Base-by-base conservation (phyloP, 2,797 vertebrate species). In the Ceryle rudis region DNA sequence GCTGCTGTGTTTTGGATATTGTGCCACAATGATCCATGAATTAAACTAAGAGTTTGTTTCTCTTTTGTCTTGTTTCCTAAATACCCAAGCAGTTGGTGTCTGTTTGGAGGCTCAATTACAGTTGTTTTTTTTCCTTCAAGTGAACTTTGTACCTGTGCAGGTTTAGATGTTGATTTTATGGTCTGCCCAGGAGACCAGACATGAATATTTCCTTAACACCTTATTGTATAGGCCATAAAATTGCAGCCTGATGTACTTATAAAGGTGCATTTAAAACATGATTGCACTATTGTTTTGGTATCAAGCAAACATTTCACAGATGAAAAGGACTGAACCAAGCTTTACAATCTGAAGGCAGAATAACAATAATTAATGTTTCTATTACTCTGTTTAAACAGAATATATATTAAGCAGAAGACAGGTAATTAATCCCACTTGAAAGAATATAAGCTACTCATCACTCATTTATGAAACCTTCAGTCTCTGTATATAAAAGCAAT, bases 361-460 rank as follows among this genome's bases (percentile, higher is more conserved):
- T 94, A 97, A 95, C 86, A 90, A 85, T 97, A 97, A 96, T 90
- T 91, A 97, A 97, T 93, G 81, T 57, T 92, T 94, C 90, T 93
- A 94, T 92, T 95, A 91, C 58, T 90, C 71, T 90, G 66, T 92
- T 96, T 93, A 86, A 95, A 86, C 74, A 94, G 91, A 86, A 71
- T 95, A 90, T 95, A 73, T 86, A 95, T 95, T 95, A 92, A 93
- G 42, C 64, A 90, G 85, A 90, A 81, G 94, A 94, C 83, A 90
- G 86, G 93, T 95, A 93, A 97, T 95, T 97, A 97, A 97, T 96
- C 93, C 85, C 93, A 90, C 74, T 96, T 93, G 90, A 70, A 91
- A 89, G 77, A 91, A 90, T 91, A 87, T 84, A 80, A 0, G 0
- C 23, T 91, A 55, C 39, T 95, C 95, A 96, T 97, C 95, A 90